Evolutionary conservation across 2,113 vertebrate genomes (phyloP).

Genomic region (Ceuthmochares aereus): DNA sequence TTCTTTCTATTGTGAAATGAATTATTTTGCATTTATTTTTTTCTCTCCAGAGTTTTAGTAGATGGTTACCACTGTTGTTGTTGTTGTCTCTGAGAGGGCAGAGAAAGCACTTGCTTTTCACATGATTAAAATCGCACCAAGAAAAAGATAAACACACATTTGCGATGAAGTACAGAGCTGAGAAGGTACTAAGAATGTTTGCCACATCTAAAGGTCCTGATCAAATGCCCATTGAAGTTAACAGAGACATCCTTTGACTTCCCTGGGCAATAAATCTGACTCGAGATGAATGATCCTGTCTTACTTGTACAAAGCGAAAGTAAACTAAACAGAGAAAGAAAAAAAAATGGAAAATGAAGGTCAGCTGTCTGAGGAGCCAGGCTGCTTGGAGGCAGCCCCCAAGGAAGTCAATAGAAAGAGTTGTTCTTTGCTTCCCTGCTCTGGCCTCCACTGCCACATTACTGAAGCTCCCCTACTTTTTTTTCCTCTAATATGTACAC

Average conservation of each 20-base stretch:
- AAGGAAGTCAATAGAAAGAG: background rate
- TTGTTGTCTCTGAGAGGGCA: background rate
- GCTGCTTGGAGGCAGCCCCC: background rate
- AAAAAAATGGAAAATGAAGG: background rate
- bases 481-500: background rate
- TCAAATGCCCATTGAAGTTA: background rate
- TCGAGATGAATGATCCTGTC: background rate
- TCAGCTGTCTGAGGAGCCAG: background rate
- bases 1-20: background rate
- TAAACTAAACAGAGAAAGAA: background rate
- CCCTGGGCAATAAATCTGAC: background rate
- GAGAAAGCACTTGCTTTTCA: background rate
- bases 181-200: background rate
- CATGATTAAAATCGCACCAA: background rate
- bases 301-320: background rate
- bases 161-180: background rate
- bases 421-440: background rate
- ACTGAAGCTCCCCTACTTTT: background rate
- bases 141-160: background rate
- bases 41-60: background rate
- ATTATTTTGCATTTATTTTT: background rate
- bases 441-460: conserved; percentile 15
- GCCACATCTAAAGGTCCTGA: background rate
- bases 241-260: conserved; percentile 10
- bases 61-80: background rate